These are phyloP conservation scores for Martes martes DNA, from an alignment of 2,113 vertebrate species.

Conservation along the genomic window DNA sequence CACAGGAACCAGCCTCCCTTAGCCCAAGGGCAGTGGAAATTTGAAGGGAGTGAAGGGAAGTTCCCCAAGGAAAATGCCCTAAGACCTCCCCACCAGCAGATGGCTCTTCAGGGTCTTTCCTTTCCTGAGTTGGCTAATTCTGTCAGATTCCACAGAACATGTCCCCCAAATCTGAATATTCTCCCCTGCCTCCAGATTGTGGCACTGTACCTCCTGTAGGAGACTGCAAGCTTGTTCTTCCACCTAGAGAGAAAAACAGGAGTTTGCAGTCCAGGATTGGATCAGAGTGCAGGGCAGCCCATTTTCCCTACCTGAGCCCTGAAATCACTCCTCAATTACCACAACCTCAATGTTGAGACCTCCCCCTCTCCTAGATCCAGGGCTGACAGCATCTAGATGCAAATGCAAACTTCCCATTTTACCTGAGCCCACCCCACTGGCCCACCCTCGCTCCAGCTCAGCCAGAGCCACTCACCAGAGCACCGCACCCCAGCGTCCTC, in stretches of 20 bases:
- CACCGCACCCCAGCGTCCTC: constrained; percentile 80
- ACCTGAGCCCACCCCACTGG: rapidly evolving
- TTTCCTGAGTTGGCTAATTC: neutral
- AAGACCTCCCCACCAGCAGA: neutral
- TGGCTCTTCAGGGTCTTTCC: neutral
- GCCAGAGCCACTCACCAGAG: constrained; percentile 73
- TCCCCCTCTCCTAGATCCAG: neutral
- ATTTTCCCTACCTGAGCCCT: neutral
- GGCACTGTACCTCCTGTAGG: neutral
- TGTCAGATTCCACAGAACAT: neutral
- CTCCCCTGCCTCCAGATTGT: rapidly evolving
- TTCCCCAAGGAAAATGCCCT: neutral
- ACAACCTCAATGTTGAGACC: neutral
- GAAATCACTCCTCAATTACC: neutral
- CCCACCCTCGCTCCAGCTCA: rapidly evolving
- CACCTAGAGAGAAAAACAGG: neutral
- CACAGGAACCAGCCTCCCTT: neutral
- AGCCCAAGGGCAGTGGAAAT: neutral
- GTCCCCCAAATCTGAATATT: neutral
- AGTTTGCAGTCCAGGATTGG: neutral
- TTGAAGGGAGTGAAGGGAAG: neutral
- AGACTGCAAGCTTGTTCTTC: neutral
- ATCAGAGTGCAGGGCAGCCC: neutral
- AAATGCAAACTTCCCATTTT: neutral
- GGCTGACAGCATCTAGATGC: neutral